Evolutionary conservation across 1,140 invertebrate species (phyloP), one percentile per base, ranked within the genome.

Genomic region (Radopholus similis): DNA sequence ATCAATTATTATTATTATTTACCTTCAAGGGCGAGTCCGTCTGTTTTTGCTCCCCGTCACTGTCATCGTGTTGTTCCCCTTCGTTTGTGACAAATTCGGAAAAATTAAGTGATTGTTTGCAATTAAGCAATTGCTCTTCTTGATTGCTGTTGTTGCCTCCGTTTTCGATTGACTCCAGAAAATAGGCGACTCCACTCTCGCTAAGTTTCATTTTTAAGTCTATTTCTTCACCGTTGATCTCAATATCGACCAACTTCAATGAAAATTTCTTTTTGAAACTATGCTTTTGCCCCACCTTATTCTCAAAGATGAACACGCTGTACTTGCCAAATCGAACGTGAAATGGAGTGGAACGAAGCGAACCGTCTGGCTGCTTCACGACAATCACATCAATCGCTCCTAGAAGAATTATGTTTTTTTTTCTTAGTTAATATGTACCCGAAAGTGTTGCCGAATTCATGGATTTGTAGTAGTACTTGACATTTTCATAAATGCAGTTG

Each of bases 281-380:
- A 37, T 28, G 21, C 18, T 2, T 64, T 18, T 1, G n/a, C 9
- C 3, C 30, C 84, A 96, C 89, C 90, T 98, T 98, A 80, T 97
- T 93, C 71, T 90, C 88, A 72, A 91, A 92, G 32, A 93, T 87
- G 0, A 99, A 87, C 4, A 98, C 95, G 23, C 95, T 95, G 74
- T 98, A 87, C 85, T 99, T 99, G 42, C 96, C 96, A 83, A 99
- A 99, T 23, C 95, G 88, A 9, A 99, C 95, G 83, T 99, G 95
- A 85, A 99, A 99, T 0, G 96, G 96, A 9, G 95, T 97, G 78
- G 92, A 96, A 13, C 88, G 88, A 83, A 89, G 96, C 11, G 90
- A 89, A 21, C 95, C 95, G 88, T 99, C 92, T 54, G 90, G 88
- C 79, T 98, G 94, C 83, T 97, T 90, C 1, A 99, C 91, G 54